Evolutionary conservation across 1,140 invertebrate species (phyloP), one percentile per base, ranked within the genome.

Genomic region (Drosophila ananassae): DNA sequence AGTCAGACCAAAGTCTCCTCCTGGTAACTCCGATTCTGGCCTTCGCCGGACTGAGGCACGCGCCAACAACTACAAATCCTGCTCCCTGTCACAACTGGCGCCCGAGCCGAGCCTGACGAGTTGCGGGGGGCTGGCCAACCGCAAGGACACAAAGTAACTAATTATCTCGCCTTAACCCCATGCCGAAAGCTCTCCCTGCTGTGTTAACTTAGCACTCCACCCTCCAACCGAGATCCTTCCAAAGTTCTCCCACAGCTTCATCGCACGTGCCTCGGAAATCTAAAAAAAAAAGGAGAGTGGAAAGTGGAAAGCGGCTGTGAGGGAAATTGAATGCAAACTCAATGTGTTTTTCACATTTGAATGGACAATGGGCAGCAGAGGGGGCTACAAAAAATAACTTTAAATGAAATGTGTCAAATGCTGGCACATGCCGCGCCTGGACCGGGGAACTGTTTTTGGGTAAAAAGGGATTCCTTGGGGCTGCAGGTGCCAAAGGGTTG

Each of bases 91-190:
- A 39, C 58, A 41, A 61, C 48, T 53, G 69, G 32, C 44, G 52
- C 52, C 3, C 25, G 41, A 24, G 30, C 12, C 13, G 8, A 2
- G 0, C 12, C 0, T 37, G 25, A 6, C 6, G 25, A 53, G 56
- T 28, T n/a, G 28, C 25, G 55, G 30, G 59, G 17, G 52, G 59
- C 58, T 37, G 62, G 55, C 28, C 55, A 55, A 59, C 68, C 77
- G 63, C 81, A 85, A 77, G 73, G 82, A 87, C 68, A 87, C 78
- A 85, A 85, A 87, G 81, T 85, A 85, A 85, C 81, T 85, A 85
- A 85, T 85, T 85, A 85, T 85, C 83, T 85, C 82, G 81, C 81
- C 82, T 85, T 84, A 80, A 79, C 80, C 80, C 76, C 71, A 75
- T 75, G 34, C 72, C 60, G 52, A 37, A 52, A 64, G 58, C 46